These are phyloP conservation scores for Capitulum mitella DNA, from an alignment of 2,888 invertebrate genomes.

Conservation along the genomic window DNA sequence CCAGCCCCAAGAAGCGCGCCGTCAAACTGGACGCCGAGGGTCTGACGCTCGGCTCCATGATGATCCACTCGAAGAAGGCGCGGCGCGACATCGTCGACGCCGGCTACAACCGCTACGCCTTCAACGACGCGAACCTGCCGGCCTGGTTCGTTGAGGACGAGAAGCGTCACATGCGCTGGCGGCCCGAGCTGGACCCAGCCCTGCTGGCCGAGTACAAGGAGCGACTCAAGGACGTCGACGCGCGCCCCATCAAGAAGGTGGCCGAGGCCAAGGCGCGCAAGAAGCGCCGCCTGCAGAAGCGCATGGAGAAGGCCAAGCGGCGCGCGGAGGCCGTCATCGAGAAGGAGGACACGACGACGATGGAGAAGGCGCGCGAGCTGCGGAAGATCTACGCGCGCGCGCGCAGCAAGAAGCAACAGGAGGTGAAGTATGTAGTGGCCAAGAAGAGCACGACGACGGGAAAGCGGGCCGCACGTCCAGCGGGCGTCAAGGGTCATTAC, in stretches of 20 bases:
- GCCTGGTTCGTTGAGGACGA: conserved; percentile 96
- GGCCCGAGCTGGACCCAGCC: conserved; percentile 73
- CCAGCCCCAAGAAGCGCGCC: conserved; percentile 49
- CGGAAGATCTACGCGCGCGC: conserved; percentile 51
- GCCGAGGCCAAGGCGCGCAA: conserved; percentile 96
- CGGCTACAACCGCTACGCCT: conserved; percentile 68
- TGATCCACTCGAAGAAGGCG: conserved; percentile 82
- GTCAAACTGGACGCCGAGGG: conserved; percentile 72
- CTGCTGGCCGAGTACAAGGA: conserved; percentile 73
- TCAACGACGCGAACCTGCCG: conserved; percentile 75
- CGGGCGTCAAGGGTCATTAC: conserved; percentile 83
- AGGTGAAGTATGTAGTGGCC: conserved; percentile 86
- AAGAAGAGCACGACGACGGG: conserved; percentile 69
- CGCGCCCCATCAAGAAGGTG: conserved; percentile 93
- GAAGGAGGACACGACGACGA: conserved; percentile 76
- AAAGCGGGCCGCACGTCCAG: conserved; percentile 67
- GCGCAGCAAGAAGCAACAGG: conserved; percentile 64
- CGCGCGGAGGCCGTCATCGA: conserved; percentile 91
- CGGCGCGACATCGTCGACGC: conserved; percentile 82
- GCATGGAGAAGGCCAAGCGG: conserved; percentile 88
- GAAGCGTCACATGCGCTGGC: conserved; percentile 75
- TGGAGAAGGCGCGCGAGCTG: conserved; percentile 88
- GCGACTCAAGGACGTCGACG: conserved; percentile 64
- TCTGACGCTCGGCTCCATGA: conserved; percentile 81
- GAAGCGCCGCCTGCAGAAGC: conserved; percentile 77